Percentiles rank a stretch among this genome's conserved stretches.
phyloP scores from a whole-genome alignment of 2,113 vertebrate genomes.

The Rynchops niger region DNA sequence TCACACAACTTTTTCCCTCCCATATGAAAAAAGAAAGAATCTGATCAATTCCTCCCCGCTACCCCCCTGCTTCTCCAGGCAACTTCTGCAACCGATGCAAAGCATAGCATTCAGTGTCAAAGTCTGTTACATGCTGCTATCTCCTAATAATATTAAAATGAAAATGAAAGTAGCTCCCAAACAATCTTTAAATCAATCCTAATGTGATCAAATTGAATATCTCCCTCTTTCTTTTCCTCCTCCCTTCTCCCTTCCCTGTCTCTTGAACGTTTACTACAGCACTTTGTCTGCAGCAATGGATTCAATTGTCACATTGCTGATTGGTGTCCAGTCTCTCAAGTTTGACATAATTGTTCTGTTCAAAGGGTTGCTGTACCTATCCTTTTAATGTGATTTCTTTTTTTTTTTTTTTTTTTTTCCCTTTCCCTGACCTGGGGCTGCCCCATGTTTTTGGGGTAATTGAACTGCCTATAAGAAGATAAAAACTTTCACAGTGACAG shows the following conservation, averaged over 20 bases:
- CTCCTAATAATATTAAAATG: slow-evolving; percentile 80
- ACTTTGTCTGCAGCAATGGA: slow-evolving; percentile 23
- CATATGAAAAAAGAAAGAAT: slow-evolving; percentile 15
- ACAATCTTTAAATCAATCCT: slow-evolving; percentile 78
- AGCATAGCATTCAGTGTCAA: slow-evolving; percentile 72
- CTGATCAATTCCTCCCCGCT: slow-evolving; percentile 62
- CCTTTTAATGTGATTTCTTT: neutral
- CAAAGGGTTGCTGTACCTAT: neutral
- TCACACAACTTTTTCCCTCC: slow-evolving; percentile 48
- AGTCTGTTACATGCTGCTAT: slow-evolving; percentile 73
- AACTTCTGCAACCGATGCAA: slow-evolving; percentile 62
- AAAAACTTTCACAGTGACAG: neutral
- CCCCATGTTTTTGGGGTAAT: neutral
- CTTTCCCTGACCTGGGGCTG: neutral
- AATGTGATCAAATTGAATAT: slow-evolving; percentile 73
- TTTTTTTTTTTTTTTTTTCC: neutral
- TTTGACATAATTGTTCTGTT: neutral
- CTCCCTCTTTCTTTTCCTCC: slow-evolving; percentile 14
- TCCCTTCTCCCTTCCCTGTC: neutral
- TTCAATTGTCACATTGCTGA: slow-evolving; percentile 38
- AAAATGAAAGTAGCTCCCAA: slow-evolving; percentile 78
- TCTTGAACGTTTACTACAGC: neutral
- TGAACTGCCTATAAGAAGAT: neutral
- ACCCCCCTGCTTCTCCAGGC: neutral
- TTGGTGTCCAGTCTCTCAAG: neutral